Base-by-base conservation (phyloP, 2,113 vertebrate genomes). In the Phylloscopus whistleri region DNA sequence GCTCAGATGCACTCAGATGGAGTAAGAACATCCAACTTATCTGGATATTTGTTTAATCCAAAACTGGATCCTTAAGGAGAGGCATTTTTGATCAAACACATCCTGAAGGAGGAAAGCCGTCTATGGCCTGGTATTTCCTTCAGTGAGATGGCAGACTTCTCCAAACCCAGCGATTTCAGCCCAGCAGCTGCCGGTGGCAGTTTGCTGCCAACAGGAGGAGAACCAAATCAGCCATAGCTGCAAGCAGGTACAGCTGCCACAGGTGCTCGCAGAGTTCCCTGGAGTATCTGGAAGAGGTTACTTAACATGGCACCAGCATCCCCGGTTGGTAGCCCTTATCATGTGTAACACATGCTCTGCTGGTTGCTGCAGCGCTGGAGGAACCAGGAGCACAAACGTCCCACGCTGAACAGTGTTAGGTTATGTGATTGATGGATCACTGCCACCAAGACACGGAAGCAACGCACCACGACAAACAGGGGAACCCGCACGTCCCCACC, bases 271-370 rank as follows among this genome's bases (percentile, higher is more conserved):
- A 63, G 35, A 26, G 5, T 55, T 30, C 43, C 67, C 75, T 5
- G 8, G 14, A 41, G 5, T 6, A 14, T 5, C 52, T 13, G 27
- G 44, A 68, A 51, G 35, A 2, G 0, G 18, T 43, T 30, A 15
- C 19, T 39, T 18, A 53, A 37, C 72, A 19, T 0, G 0, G 18
- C 69, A 75, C 4, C 43, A n/a, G 23, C 18, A 28, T 3, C 9
- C 15, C 27, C 0, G 0, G 26, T 7, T 31, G 8, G n/a, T 17
- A 33, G 3, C 39, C 3, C 16, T 67, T 43, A 19, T 10, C 33
- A 3, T 0, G 5, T n/a, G 11, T 2, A 23, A 44, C 1, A 0
- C 9, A 1, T 4, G 37, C 41, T 52, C 41, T 16, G 14, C 18
- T 35, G 33, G 30, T 27, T 21, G 63, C 41, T 43, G 49, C 24